Evolutionary conservation across 2,888 invertebrate species (phyloP), one percentile per base, ranked within the genome.

Genomic region (Therioaphis trifolii): DNA sequence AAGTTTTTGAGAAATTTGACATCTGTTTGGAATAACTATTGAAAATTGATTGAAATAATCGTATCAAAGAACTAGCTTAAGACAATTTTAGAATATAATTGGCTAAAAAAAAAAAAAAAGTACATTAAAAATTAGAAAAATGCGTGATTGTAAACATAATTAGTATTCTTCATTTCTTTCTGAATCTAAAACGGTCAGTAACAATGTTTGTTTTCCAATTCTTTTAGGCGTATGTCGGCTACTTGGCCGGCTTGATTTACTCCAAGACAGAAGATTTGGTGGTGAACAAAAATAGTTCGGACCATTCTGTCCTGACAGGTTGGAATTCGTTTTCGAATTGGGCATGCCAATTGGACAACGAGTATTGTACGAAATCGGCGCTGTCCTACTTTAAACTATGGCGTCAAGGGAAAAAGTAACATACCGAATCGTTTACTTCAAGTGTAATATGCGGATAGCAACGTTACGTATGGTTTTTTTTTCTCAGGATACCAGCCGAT

Each of bases 401-500:
- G 82, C 68, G n/a, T 0, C 55, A 27, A 27, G 78, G 78, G 1
- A 27, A 40, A 14, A 40, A 27, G 78, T 79, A 69, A 29, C n/a
- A 0, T 11, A 14, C 21, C 14, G 12, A 18, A 27, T 63, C 35
- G n/a, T 2, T 66, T 9, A n/a, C 12, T n/a, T 2, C 14, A 4
- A 1, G 21, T 14, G 5, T 40, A 1, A 24, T n/a, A n/a, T n/a
- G n/a, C n/a, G n/a, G n/a, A n/a, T n/a, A n/a, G n/a, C 11, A 4
- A 12, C 11, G 2, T 0, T 14, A 29, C 5, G 21, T n/a, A n/a
- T 29, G 14, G 2, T 24, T 43, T 74, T n/a, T 71, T 4, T 71
- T 4, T 69, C 40, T 12, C 29, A 86, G 86, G 4, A 84, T 86
- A 35, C 84, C 85, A 9, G 82, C 76, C 12, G 84, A 86, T n/a